Evolutionary conservation across 2,888 invertebrate genomes (phyloP), one percentile per base, ranked within the genome.

Genomic region (Portevinia maculata): DNA sequence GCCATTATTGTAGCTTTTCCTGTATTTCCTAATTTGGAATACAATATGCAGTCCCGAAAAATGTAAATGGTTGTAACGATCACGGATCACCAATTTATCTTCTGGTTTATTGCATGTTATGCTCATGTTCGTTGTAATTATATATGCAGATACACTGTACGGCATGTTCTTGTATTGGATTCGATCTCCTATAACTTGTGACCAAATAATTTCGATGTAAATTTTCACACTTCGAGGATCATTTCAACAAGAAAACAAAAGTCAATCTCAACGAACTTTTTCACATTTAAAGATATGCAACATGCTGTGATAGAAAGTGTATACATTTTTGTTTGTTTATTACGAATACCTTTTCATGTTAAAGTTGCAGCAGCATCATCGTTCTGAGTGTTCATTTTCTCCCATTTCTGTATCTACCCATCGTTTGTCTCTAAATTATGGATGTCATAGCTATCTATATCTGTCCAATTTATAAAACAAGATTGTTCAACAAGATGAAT

Each of bases 381-480:
- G 17, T 52, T 53, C 21, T 19, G n/a, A n/a, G n/a, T 19, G 46
- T 78, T 71, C 53, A 65, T 52, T 52, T 24, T 32, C 28, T n/a
- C 46, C 60, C n/a, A 39, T 59, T 30, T 64, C 17, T 57, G 19
- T 19, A 37, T n/a, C 44, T 24, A 7, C 46, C 30, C 41, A 57
- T 57, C 62, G 19, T 67, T 13, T 67, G 19, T 67, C 21, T 67
- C 53, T 67, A 57, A 71, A 59, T 83, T 78, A 67, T 76, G 17
- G 52, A 62, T 71, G 78, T 83, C 83, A 76, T 71, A 76, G 83
- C 44, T 83, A 83, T 78, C 76, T 70, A 71, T 83, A 76, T 76
- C 71, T 83, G 83, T 83, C 78, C 78, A 83, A 83, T 83, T 83
- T 83, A 78, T 83, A 67, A 67, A 83, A 83, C 83, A 83, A 78